Conservation (phyloP, 23 tunicate genomes). For the Halocynthia roretzi region DNA sequence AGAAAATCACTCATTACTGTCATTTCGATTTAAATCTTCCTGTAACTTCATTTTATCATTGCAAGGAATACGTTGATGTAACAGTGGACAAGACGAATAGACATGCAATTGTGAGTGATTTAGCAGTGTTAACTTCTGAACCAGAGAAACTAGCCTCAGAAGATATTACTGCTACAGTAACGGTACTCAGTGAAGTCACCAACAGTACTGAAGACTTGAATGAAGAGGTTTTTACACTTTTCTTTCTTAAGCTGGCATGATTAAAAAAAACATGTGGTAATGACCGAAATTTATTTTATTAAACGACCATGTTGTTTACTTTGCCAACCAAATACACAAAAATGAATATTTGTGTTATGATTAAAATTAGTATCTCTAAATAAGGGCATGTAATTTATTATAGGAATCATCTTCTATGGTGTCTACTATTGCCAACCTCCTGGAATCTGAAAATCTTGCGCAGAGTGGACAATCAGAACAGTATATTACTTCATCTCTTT, state of each 20-base stretch:
- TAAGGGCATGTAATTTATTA: neutral
- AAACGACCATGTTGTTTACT: no score
- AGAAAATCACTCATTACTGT: neutral
- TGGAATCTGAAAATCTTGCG: slow-evolving; percentile 33
- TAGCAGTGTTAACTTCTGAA: slow-evolving; percentile 42
- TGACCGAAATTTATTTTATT: no score
- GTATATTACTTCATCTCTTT: slow-evolving; percentile 6
- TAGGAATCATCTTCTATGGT: slow-evolving; percentile 64
- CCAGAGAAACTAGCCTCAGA: slow-evolving; percentile 24
- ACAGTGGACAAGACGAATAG: slow-evolving; percentile 7
- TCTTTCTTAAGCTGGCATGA: no score
- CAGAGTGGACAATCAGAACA: slow-evolving; percentile 37
- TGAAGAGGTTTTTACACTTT: no score
- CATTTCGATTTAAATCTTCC: neutral
- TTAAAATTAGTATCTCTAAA: no score
- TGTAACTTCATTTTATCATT: neutral
- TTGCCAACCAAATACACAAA: no score
- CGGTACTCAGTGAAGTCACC: slow-evolving; percentile 21
- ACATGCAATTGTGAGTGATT: slow-evolving; percentile 21
- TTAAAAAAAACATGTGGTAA: no score
- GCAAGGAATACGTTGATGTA: neutral
- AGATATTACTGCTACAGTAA: slow-evolving; percentile 20
- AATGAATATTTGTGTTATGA: no score
- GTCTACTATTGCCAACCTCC: slow-evolving; percentile 43
- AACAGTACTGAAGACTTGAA: neutral